phyloP scores from a whole-genome alignment of 2,797 vertebrate genomes.

The Sitta carolinensis region DNA sequence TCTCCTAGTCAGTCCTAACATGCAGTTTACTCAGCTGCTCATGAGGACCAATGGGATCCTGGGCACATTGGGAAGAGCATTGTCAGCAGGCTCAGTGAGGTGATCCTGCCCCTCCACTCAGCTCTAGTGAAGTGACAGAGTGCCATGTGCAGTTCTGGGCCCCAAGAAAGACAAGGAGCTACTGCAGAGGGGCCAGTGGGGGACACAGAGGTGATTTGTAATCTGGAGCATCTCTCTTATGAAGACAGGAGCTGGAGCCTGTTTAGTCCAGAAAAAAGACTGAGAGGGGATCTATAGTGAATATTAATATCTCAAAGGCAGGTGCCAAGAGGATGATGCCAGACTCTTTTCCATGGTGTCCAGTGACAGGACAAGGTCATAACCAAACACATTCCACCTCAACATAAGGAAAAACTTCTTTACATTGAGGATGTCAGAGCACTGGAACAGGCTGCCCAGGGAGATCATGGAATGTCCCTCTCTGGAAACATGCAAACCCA shows the following conservation, averaged over 20 bases:
- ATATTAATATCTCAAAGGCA: not conserved
- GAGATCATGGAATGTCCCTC: fast-evolving
- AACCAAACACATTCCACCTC: not conserved
- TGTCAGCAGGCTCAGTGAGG: not conserved
- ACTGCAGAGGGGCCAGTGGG: not conserved
- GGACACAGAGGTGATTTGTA: not conserved
- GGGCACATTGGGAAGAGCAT: not conserved
- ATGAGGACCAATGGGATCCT: not conserved
- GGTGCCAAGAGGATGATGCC: not conserved
- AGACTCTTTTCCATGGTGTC: not conserved
- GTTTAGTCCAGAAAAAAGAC: not conserved
- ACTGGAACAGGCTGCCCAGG: not conserved
- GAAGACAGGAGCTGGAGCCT: not conserved
- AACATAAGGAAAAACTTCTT: not conserved
- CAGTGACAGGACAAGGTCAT: not conserved
- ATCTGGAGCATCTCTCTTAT: not conserved
- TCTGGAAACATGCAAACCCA: not conserved
- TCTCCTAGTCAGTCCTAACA: not conserved
- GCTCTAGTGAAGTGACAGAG: not conserved
- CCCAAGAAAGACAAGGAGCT: not conserved
- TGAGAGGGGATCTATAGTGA: not conserved
- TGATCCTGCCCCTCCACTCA: not conserved
- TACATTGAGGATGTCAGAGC: not conserved
- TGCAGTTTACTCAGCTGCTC: not conserved
- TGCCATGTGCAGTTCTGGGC: not conserved